Evolutionary conservation across 2,888 invertebrate species (phyloP), one percentile per base, ranked within the genome.

Genomic region (Gisinianus flammeolus): DNA sequence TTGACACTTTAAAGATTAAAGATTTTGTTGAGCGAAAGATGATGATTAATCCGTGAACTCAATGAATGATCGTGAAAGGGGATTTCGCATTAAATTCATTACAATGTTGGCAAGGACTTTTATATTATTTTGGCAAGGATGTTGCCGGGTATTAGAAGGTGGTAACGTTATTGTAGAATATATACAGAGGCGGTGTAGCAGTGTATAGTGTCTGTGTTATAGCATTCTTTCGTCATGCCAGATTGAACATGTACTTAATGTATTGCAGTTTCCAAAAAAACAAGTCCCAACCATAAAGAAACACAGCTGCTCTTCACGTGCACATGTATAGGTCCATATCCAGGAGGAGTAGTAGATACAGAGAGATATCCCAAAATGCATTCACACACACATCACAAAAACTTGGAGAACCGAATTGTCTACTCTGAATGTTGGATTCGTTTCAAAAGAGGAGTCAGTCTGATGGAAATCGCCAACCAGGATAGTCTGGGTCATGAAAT

Each of bases 261-360:
- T 66, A 72, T 71, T 30, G 71, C 67, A 79, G 76, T 79, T 71
- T 72, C 54, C 33, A 35, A 69, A n/a, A n/a, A 58, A 70, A 58
- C 58, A 24, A 79, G 72, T 77, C 44, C 64, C 44, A 52, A 76
- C 73, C n/a, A 67, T 64, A 74, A 74, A 67, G 72, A 56, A 71
- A 75, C 72, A 72, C 80, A 80, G 80, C 80, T 80, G 80, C 78
- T 75, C 44, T 78, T 80, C 80, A 80, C 78, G 78, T 80, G 80
- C 73, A 73, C 35, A 44, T 64, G 64, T 64, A 64, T 28, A 22
- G 8, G 8, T 22, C 24, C 56, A 4, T 56, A 8, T 58, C 8
- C 24, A 22, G n/a, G 1, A 1, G 19, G 8, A 12, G 22, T 1
- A 1, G 22, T 22, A 62, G 24, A 26, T 24, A 26, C 62, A 26